phyloP scores from a whole-genome alignment of 1,140 invertebrate genomes.

The Penaeus chinensis region DNA sequence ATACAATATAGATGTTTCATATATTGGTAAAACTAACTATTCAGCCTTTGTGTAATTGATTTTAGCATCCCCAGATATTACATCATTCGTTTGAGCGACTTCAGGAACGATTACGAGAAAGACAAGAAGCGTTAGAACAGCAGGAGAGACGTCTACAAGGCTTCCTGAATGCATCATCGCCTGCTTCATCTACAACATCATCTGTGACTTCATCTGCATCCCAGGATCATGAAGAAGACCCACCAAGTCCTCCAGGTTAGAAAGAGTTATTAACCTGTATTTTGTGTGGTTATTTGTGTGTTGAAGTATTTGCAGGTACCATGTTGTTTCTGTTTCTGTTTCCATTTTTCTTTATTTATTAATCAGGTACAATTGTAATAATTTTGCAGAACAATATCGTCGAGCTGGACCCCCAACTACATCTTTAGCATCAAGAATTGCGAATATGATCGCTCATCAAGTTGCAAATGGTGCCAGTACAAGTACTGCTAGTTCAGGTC shows the following conservation, averaged over 20 bases:
- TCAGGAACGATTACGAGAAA: conserved; percentile 29
- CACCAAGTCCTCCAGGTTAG: conserved; percentile 36
- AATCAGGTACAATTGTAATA: not conserved
- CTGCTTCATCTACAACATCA: conserved; percentile 17
- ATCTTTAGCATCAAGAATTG: conserved; percentile 31
- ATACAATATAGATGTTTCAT: too few species aligned
- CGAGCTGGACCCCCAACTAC: conserved; percentile 22
- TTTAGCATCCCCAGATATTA: conserved; percentile 27
- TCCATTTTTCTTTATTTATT: not conserved
- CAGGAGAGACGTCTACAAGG: conserved; percentile 33
- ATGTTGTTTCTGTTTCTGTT: not conserved
- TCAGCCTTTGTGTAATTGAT: not conserved
- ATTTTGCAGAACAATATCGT: conserved; percentile 12
- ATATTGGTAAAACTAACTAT: not conserved
- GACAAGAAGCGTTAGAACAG: conserved; percentile 31
- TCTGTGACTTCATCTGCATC: conserved; percentile 27
- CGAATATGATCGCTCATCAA: conserved; percentile 29
- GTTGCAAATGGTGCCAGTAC: conserved; percentile 1
- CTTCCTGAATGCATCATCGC: conserved; percentile 4
- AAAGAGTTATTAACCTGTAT: not conserved
- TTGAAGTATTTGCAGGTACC: not conserved
- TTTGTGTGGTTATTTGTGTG: not conserved
- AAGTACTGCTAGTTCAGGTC: not conserved
- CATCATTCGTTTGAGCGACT: conserved; percentile 29
- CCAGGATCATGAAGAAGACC: conserved; percentile 30